Evolutionary conservation across 2,888 invertebrate species (phyloP), one percentile per base, ranked within the genome.

Genomic region (Phalera bucephala): DNA sequence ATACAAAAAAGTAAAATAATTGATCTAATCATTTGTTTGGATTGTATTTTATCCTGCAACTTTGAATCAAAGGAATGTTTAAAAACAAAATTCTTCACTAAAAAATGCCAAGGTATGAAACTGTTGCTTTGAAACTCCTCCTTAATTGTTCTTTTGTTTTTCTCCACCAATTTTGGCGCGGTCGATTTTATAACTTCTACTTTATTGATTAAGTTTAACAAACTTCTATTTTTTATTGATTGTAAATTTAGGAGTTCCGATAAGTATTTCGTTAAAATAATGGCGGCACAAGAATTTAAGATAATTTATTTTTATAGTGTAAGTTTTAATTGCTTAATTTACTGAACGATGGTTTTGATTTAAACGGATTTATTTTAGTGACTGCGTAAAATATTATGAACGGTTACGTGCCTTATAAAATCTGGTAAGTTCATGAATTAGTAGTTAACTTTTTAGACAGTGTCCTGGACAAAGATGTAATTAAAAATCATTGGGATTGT

Each of bases 221-320:
- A 54, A 61, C 45, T 52, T 52, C 52, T 64, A 54, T 41, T 41
- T 56, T 56, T 56, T 53, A 63, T 64, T 42, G 52, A 42, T 51
- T 51, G 11, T 19, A 43, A 58, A 52, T 55, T 48, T 40, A 45
- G 32, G 50, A 64, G 46, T 64, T 56, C 14, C 30, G 13, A 19
- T 34, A 47, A 52, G 43, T 50, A 45, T 53, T 53, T 32, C 28
- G 33, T 36, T 30, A 33, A 50, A 57, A 50, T 58, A 50, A 45
- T 43, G 37, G 33, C 12, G 7, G 17, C 13, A 9, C 7, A 20
- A 21, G 32, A 27, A 40, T 48, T 31, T 40, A 29, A 25, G 41
- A 27, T 21, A 31, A 33, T 47, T 45, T 33, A 43, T 40, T 50
- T 62, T 59, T 50, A 58, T 40, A 32, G 45, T 30, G 10, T 3